Conservation (phyloP, 2,113 vertebrate genomes). For the Hydropotes inermis region DNA sequence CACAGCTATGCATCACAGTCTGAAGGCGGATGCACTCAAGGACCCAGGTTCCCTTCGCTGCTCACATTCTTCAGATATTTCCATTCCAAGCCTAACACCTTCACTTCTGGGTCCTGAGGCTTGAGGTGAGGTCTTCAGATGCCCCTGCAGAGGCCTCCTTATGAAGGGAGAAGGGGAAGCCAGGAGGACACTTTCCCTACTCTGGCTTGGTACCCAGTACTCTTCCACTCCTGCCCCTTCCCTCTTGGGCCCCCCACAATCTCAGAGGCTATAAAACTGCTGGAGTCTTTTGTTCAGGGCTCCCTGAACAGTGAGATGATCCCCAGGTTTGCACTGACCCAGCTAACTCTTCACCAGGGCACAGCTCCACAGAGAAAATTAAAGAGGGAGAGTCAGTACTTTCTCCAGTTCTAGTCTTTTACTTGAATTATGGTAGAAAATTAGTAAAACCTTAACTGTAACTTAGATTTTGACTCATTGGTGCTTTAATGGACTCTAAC, state of each 20-base stretch:
- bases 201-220: background rate
- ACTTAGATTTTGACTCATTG: background rate
- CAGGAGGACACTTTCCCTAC: background rate
- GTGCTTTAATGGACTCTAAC: background rate
- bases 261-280: background rate
- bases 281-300: background rate
- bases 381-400: fast-evolving
- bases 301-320: background rate
- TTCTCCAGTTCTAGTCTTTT: background rate
- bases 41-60: too few relatives aligned
- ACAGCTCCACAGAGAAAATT: background rate
- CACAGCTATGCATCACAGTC: fast-evolving
- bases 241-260: background rate
- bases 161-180: background rate
- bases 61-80: background rate
- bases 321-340: background rate
- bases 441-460: background rate
- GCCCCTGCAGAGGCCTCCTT: background rate
- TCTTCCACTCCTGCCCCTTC: background rate
- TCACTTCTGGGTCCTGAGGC: background rate
- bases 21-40: background rate
- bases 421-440: background rate
- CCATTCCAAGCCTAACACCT: background rate
- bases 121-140: background rate
- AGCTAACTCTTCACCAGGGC: background rate